Evolutionary conservation across 2,888 invertebrate genomes (phyloP).

Genomic region (Epiblema foenella): DNA sequence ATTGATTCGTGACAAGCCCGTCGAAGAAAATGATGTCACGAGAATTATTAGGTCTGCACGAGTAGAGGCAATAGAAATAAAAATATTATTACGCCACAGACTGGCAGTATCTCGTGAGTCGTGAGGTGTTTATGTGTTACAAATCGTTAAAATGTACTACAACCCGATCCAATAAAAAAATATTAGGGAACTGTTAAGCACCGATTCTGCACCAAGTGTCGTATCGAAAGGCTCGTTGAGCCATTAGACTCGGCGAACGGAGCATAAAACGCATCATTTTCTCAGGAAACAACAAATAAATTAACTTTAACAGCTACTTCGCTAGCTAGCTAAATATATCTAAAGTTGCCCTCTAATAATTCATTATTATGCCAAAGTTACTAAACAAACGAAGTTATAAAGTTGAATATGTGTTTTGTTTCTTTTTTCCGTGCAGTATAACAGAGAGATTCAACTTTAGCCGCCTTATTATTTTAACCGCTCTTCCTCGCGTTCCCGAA

Average conservation of each 20-base stretch:
- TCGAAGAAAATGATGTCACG: background rate
- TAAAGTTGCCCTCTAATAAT: conserved; percentile 62
- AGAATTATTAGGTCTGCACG: no score
- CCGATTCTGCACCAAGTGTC: conserved; percentile 49
- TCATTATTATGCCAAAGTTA: conserved; percentile 63
- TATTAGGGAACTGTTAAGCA: conserved; percentile 34
- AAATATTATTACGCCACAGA: background rate
- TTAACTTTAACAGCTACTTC: conserved; percentile 66
- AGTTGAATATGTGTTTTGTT: conserved; percentile 56
- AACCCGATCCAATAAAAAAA: conserved; percentile 20
- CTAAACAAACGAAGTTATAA: conserved; percentile 58
- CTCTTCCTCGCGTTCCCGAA: conserved; percentile 34
- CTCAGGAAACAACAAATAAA: conserved; percentile 74
- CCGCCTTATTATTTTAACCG: conserved; percentile 45
- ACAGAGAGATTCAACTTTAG: conserved; percentile 46
- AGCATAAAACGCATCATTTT: conserved; percentile 67
- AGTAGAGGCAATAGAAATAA: background rate
- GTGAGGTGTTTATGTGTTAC: background rate
- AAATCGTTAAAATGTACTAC: conserved; percentile 1
- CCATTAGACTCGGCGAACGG: conserved; percentile 59
- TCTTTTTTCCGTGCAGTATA: conserved; percentile 44
- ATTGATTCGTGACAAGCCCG: background rate
- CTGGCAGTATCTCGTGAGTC: background rate
- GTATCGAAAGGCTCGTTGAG: conserved; percentile 45
- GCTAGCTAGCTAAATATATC: conserved; percentile 64